phyloP scores from a whole-genome alignment of 2,888 invertebrate species.

The Dasysyrphus tricinctus region DNA sequence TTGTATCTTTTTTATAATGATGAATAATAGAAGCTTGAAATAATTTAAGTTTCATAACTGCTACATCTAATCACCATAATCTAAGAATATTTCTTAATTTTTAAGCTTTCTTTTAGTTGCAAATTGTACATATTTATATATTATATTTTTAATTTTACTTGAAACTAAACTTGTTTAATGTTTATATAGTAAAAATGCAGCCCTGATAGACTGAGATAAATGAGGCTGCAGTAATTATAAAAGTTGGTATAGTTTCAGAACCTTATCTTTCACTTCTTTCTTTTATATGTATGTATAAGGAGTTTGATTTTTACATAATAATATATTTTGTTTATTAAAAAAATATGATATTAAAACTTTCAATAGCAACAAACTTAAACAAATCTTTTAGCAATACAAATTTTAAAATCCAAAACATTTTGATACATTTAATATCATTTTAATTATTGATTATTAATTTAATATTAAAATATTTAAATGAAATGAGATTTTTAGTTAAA shows the following conservation, averaged over 20 bases:
- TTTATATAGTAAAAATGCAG: not conserved
- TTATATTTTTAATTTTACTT: not conserved
- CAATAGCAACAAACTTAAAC: not conserved
- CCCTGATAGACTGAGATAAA: not conserved
- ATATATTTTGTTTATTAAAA: not conserved
- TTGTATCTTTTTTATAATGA: too few species aligned
- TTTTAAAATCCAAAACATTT: not conserved
- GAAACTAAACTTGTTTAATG: not conserved
- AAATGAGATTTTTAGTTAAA: not conserved
- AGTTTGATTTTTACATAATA: not conserved
- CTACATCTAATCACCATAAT: not conserved
- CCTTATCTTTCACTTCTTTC: not conserved
- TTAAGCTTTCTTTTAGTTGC: not conserved
- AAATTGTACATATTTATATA: not conserved
- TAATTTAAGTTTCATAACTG: not conserved
- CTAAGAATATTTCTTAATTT: not conserved
- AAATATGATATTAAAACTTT: not conserved
- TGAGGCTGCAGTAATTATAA: not conserved
- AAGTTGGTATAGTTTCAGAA: not conserved
- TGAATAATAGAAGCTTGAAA: too few species aligned
- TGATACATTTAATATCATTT: not conserved
- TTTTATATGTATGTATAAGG: not conserved
- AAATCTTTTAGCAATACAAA: not conserved
- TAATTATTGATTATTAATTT: not conserved
- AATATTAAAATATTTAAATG: too few species aligned